These are phyloP conservation scores for Pachymerium ferrugineum DNA, from an alignment of 2,888 invertebrate genomes.

Conservation along the genomic window DNA sequence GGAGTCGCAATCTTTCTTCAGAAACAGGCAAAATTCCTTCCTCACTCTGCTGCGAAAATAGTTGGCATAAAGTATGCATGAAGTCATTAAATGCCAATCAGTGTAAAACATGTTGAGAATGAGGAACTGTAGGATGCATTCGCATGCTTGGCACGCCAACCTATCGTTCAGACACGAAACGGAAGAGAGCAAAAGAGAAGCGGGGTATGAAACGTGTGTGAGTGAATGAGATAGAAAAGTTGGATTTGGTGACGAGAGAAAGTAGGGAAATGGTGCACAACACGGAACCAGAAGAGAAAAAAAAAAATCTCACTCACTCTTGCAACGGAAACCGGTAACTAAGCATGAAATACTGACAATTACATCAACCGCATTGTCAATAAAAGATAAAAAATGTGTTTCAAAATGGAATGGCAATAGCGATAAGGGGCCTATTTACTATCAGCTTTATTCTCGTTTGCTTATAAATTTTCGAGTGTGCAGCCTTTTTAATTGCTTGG, in stretches of 20 bases:
- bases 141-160: slow-evolving; percentile 21
- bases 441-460: background rate
- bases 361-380: background rate
- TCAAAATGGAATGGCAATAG: background rate
- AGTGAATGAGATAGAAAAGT: background rate
- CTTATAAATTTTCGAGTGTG: slow-evolving; percentile 9
- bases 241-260: background rate
- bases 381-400: background rate
- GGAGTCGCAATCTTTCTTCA: slow-evolving; percentile 11
- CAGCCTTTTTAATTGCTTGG: background rate
- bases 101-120: slow-evolving; percentile 21
- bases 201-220: background rate
- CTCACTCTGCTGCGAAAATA: slow-evolving; percentile 18
- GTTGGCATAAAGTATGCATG: slow-evolving; percentile 18
- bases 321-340: background rate
- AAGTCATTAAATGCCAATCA: slow-evolving; percentile 21
- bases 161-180: slow-evolving; percentile 21
- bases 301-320: background rate
- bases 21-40: slow-evolving; percentile 21
- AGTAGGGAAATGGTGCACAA: background rate
- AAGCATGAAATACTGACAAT: slow-evolving; percentile 1
- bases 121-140: slow-evolving; percentile 18
- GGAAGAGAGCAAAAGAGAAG: background rate
- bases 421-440: background rate
- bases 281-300: too few species aligned